These are phyloP conservation scores for Diplodus puntazzo DNA, from an alignment of 2,797 vertebrate species.

Conservation along the genomic window DNA sequence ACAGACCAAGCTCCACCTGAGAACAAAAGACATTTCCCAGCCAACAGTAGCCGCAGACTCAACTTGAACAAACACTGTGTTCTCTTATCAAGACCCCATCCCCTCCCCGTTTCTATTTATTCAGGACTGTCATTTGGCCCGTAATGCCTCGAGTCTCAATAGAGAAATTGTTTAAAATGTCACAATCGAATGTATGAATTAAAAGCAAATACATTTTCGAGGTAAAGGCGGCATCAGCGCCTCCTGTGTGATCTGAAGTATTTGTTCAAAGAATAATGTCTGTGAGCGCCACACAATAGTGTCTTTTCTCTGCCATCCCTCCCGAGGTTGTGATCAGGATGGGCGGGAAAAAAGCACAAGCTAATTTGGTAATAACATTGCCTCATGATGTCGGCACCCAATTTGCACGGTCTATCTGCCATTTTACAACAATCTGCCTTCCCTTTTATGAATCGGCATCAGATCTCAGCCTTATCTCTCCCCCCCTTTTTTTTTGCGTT, in stretches of 20 bases:
- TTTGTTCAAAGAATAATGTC: constrained; percentile 77
- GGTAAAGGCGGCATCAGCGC: constrained; percentile 68
- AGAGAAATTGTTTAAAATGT: constrained; percentile 74
- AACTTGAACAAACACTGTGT: constrained; percentile 78
- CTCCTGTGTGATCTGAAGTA: constrained; percentile 65
- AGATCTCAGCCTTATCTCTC: constrained; percentile 83
- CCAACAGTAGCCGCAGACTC: constrained; percentile 60
- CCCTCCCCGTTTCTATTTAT: constrained; percentile 68
- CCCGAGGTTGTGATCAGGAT: constrained; percentile 66
- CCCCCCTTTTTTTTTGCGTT: constrained; percentile 61
- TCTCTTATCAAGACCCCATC: constrained; percentile 70
- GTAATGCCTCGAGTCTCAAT: constrained; percentile 67
- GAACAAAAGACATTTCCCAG: constrained; percentile 64
- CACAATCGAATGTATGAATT: constrained; percentile 75
- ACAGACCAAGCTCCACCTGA: constrained; percentile 57
- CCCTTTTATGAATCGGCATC: constrained; percentile 79
- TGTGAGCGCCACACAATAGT: constrained; percentile 49
- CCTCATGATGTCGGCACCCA: constrained; percentile 77
- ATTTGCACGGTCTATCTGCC: constrained; percentile 83
- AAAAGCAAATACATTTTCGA: constrained; percentile 78
- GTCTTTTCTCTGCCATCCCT: constrained; percentile 55
- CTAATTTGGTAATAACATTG: constrained; percentile 82
- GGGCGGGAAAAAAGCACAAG: constrained; percentile 61
- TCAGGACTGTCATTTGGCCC: constrained; percentile 70
- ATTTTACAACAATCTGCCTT: constrained; percentile 78